These are phyloP conservation scores for Oncorhynchus clarkii DNA, from an alignment of 2,113 vertebrate genomes.

Conservation along the genomic window DNA sequence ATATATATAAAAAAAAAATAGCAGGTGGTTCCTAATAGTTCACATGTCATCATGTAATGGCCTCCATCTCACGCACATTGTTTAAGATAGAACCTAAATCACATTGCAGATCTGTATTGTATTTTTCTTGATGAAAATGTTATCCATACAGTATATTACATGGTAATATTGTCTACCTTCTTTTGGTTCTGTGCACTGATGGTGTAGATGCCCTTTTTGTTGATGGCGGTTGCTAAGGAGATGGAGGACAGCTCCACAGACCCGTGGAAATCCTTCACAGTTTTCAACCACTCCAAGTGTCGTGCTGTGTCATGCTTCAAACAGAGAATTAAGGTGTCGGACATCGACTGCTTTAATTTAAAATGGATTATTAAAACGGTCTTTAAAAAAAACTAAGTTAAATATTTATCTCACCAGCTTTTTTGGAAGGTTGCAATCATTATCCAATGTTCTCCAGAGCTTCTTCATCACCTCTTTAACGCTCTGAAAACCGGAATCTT, in stretches of 20 bases:
- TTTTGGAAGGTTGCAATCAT: conserved; percentile 80
- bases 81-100: too few species aligned
- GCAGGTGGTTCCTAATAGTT: too few species aligned
- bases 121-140: background rate
- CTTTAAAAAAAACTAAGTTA: background rate
- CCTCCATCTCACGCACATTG: too few species aligned
- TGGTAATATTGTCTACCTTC: conserved; percentile 58
- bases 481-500: conserved; percentile 65
- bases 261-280: conserved; percentile 92
- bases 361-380: background rate
- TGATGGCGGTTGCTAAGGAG: conserved; percentile 87
- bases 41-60: too few species aligned
- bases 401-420: conserved; percentile 81
- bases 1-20: too few species aligned
- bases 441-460: conserved; percentile 89
- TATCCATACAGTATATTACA: background rate
- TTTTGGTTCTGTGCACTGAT: conserved; percentile 70
- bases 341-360: background rate
- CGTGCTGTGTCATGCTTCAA: conserved; percentile 85
- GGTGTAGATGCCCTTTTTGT: conserved; percentile 83
- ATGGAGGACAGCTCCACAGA: conserved; percentile 93
- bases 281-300: conserved; percentile 90
- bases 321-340: background rate
- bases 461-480: conserved; percentile 78
- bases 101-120: too few species aligned